Conservation (phyloP, 2,888 invertebrate genomes). For the Cyaniris semiargus region DNA sequence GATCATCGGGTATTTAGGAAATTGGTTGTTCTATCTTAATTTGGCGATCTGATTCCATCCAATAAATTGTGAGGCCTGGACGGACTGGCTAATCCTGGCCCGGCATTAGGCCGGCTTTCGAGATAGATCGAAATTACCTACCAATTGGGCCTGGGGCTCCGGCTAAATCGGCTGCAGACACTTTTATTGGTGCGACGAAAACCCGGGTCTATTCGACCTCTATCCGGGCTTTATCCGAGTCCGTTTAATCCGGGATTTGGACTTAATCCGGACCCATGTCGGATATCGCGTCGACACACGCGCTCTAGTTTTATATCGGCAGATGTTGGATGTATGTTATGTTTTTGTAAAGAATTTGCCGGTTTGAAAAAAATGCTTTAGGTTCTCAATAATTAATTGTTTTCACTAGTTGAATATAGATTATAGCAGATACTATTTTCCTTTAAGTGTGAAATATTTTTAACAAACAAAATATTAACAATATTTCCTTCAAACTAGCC, state of each 20-base stretch:
- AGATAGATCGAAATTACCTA: constrained; percentile 80
- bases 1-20: constrained; percentile 22
- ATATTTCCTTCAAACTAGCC: background rate
- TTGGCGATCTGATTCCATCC: constrained; percentile 62
- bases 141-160: constrained; percentile 78
- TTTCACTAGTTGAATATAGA: too few relatives aligned
- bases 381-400: background rate
- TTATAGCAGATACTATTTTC: too few relatives aligned
- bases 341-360: background rate
- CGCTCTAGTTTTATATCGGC: constrained; percentile 68
- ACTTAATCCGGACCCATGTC: constrained; percentile 84
- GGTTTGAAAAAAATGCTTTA: background rate
- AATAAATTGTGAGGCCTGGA: constrained; percentile 74
- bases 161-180: constrained; percentile 81
- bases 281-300: constrained; percentile 82
- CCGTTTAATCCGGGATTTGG: constrained; percentile 79
- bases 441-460: too few relatives aligned
- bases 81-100: constrained; percentile 77
- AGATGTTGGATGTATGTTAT: background rate
- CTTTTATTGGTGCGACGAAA: constrained; percentile 79
- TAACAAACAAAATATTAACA: background rate
- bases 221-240: constrained; percentile 72
- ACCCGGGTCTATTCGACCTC: constrained; percentile 20
- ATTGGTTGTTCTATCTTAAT: constrained; percentile 47
- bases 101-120: constrained; percentile 77